These are phyloP conservation scores for Dorcus parallelipipedus DNA, from an alignment of 2,888 invertebrate genomes.

Conservation along the genomic window DNA sequence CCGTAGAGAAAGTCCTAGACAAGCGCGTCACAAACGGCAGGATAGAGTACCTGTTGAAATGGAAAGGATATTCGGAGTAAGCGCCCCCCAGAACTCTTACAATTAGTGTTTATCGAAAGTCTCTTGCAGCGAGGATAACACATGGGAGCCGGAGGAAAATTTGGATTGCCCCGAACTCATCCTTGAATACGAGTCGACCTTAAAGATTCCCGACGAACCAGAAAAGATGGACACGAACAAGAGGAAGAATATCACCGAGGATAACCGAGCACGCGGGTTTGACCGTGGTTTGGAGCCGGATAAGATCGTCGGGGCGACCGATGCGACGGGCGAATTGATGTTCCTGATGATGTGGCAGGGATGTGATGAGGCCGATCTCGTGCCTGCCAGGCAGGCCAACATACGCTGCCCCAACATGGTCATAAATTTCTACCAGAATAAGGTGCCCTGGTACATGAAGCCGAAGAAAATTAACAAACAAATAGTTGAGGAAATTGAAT, in stretches of 20 bases:
- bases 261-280: constrained; percentile 64
- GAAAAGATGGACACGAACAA: constrained; percentile 36
- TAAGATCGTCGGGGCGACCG: constrained; percentile 85
- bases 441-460: constrained; percentile 32
- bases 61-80: constrained; percentile 66
- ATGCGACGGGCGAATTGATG: constrained; percentile 82
- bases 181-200: constrained; percentile 42
- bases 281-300: constrained; percentile 77
- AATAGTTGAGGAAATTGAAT: constrained; percentile 27
- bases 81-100: constrained; percentile 24
- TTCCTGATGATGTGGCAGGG: constrained; percentile 86
- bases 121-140: constrained; percentile 57
- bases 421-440: constrained; percentile 61
- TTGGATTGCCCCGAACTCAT: constrained; percentile 74
- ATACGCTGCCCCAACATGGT: constrained; percentile 61
- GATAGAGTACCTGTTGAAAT: constrained; percentile 63
- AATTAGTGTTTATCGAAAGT: not conserved
- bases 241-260: constrained; percentile 45
- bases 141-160: constrained; percentile 83
- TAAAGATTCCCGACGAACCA: constrained; percentile 12
- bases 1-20: constrained; percentile 73
- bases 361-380: constrained; percentile 64
- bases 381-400: constrained; percentile 60
- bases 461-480: not conserved
- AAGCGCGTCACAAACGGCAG: constrained; percentile 66